Conservation (phyloP, 2,888 invertebrate genomes). For the Leptopilina myrica region DNA sequence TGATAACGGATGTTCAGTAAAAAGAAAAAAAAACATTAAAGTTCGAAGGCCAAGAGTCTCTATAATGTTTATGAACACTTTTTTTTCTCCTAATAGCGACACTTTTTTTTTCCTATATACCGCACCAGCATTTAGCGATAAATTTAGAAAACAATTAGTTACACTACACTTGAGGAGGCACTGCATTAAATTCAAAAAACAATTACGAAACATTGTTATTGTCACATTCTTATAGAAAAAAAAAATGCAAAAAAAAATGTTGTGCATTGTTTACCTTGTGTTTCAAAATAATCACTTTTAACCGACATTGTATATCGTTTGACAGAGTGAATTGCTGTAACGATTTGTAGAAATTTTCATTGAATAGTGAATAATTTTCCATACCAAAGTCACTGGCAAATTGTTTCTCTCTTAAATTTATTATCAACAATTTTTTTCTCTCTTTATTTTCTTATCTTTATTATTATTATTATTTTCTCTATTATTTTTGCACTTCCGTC, state of each 20-base stretch:
- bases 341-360: conserved; percentile 11
- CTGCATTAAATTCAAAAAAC: not conserved
- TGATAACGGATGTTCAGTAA: no score
- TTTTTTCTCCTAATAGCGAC: no score
- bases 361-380: conserved; percentile 5
- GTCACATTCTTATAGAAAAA: not conserved
- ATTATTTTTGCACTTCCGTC: not conserved
- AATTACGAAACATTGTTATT: not conserved
- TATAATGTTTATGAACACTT: no score
- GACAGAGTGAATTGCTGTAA: not conserved
- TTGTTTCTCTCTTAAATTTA: not conserved
- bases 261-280: conserved; percentile 4
- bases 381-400: not conserved
- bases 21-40: no score
- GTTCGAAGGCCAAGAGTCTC: no score
- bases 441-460: not conserved
- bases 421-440: no score
- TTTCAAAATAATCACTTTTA: conserved; percentile 3
- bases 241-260: not conserved
- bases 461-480: not conserved
- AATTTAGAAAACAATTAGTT: conserved; percentile 1
- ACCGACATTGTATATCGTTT: not conserved
- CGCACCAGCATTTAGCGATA: not conserved
- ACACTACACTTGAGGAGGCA: not conserved
- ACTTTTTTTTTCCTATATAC: no score